phyloP scores from a whole-genome alignment of 2,888 invertebrate species.

The Caenorhabditis panamensis region DNA sequence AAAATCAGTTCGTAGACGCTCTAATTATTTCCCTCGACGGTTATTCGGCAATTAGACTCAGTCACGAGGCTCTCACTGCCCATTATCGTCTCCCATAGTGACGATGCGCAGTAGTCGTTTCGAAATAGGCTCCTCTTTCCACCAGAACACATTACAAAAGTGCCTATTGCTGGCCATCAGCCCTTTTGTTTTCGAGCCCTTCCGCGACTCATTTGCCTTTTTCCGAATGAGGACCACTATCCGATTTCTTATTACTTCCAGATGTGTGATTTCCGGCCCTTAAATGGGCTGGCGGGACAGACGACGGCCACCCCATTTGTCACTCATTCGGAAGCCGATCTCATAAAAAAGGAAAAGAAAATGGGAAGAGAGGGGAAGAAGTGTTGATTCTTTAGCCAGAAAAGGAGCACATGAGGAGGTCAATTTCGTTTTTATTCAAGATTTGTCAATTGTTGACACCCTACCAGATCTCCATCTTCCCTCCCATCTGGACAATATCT shows the following conservation, averaged over 20 bases:
- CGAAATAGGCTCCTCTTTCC: conserved; percentile 11
- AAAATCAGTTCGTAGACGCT: not conserved
- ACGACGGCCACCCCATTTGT: conserved; percentile 34
- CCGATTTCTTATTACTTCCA: conserved; percentile 52
- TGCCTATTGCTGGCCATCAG: not conserved
- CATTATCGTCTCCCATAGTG: conserved; percentile 23
- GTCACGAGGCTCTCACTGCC: conserved; percentile 9
- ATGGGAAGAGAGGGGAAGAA: conserved; percentile 1
- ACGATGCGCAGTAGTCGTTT: conserved; percentile 11
- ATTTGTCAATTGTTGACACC: not conserved
- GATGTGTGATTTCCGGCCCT: conserved; percentile 48
- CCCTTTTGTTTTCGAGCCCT: conserved; percentile 2
- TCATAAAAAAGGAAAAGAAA: conserved; percentile 10
- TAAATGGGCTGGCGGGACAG: not conserved
- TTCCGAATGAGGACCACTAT: conserved; percentile 16
- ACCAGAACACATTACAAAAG: conserved; percentile 12
- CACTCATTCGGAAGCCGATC: conserved; percentile 33
- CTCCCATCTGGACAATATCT: too few relatives aligned
- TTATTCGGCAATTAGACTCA: not conserved
- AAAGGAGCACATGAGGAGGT: not conserved
- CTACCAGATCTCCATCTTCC: too few relatives aligned
- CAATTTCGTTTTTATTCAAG: not conserved
- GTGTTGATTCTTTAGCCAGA: conserved; percentile 2
- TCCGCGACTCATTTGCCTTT: not conserved
- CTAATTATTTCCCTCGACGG: not conserved